Base-by-base conservation (phyloP, 2,888 invertebrate species). In the Arrhopalites spinosus region DNA sequence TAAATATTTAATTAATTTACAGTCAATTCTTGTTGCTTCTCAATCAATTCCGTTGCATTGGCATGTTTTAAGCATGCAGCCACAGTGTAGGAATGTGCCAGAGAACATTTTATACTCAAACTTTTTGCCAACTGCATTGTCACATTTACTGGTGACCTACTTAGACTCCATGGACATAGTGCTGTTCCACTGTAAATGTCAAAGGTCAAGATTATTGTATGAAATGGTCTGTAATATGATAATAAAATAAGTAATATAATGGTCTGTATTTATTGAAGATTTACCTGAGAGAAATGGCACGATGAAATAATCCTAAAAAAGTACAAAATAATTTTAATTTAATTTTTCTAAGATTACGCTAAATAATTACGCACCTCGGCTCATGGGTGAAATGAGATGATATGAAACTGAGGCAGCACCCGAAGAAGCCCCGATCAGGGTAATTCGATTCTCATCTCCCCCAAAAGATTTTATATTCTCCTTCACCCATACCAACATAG, bases 121-220 rank as follows among this genome's bases (percentile, higher is more conserved):
- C 23, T 59, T 59, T 59, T 25, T 20, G 59, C 77, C 8, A 79
- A 56, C 43, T 73, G 73, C 5, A 53, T 59, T 2, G 76, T 76
- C 11, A 78, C 53, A 3, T 73, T 66, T 8, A 8, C 23, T 15
- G 79, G 79, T 36, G 76, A 75, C 27, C 77, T 15, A 0, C 75
- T 76, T 13, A 79, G 47, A 11, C 70, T 77, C 79, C 79, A 79
- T 0, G 78, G 75, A 69, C 79, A 78, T 0, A 78, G 30, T 1
- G 78, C 75, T 43, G 67, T 78, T 2, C 78, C 78, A 27, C 72
- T 43, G n/a, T 66, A 36, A 20, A 50, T 45, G 8, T 11, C 45
- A 11, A 45, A 45, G 15, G 45, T 45, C 7, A 45, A 45, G 15
- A 45, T 45, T 45, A 45, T 45, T 45, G 45, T 15, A 45, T 45